phyloP scores from a whole-genome alignment of 2,113 vertebrate genomes.

The Gorsachius goisagi region DNA sequence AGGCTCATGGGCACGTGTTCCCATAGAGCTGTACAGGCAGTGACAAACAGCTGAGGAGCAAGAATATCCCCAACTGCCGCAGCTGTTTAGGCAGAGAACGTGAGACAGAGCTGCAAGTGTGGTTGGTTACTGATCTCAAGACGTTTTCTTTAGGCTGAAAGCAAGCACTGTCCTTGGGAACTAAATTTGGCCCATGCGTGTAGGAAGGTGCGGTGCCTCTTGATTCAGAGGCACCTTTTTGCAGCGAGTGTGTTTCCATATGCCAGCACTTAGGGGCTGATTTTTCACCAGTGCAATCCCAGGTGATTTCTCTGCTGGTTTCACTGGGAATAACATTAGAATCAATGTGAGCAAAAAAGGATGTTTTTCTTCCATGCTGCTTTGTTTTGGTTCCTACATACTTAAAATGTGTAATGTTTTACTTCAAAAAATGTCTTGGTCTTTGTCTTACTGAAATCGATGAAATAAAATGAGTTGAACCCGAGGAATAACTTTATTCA shows the following conservation, averaged over 20 bases:
- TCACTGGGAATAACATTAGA: background rate
- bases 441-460: background rate
- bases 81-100: background rate
- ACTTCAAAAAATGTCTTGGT: background rate
- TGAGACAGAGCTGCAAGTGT: background rate
- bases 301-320: background rate
- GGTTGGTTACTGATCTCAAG: background rate
- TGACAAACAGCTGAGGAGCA: background rate
- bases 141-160: background rate
- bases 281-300: fast-evolving
- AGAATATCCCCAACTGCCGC: background rate
- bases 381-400: background rate
- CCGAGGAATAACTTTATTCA: background rate
- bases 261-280: background rate
- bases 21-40: fast-evolving
- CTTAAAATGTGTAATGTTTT: background rate
- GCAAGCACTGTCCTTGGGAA: background rate
- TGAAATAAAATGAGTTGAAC: background rate
- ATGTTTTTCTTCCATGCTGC: background rate
- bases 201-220: background rate
- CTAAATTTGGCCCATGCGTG: background rate
- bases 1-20: background rate
- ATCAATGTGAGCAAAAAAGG: fast-evolving
- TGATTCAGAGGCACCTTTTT: background rate
- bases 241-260: fast-evolving